A percentile compares a stretch with the other conserved stretches of the same genome.
Conservation (phyloP, 2,113 vertebrate species). For the Hippolais icterina region DNA sequence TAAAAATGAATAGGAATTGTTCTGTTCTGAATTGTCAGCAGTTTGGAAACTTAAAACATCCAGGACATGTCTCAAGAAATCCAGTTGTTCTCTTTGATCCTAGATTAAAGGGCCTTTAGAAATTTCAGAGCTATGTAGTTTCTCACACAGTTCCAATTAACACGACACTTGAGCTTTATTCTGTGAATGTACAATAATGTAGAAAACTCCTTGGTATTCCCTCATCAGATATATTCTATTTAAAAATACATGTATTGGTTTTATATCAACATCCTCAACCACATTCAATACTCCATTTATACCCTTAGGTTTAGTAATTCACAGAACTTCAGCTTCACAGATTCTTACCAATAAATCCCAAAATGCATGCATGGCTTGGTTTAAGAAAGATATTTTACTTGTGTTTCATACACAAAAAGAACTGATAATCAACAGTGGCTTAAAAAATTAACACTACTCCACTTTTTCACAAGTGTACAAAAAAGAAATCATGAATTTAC, state of each 20-base stretch:
- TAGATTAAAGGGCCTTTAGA: conserved; percentile 14
- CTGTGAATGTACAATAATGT: conserved; percentile 30
- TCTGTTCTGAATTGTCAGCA: conserved; percentile 19
- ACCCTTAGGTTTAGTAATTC: conserved; percentile 47
- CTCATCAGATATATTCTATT: neutral
- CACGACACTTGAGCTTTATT: conserved; percentile 33
- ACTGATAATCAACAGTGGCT: conserved; percentile 77
- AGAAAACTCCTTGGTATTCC: conserved; percentile 39
- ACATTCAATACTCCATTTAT: conserved; percentile 35
- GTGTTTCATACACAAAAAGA: conserved; percentile 81
- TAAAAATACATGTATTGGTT: conserved; percentile 55
- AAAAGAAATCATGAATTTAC: conserved; percentile 81
- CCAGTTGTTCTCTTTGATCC: conserved; percentile 32
- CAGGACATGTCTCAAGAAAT: conserved; percentile 28
- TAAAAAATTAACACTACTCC: conserved; percentile 80
- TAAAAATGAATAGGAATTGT: neutral
- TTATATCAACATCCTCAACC: neutral
- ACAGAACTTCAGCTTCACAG: conserved; percentile 57
- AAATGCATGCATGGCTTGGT: conserved; percentile 77
- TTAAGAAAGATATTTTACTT: conserved; percentile 86
- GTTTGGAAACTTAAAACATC: conserved; percentile 19
- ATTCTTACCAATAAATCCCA: conserved; percentile 74
- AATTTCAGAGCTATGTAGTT: conserved; percentile 32
- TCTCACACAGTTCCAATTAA: conserved; percentile 41
- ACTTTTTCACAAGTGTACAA: conserved; percentile 84